Percentiles rank a stretch among this genome's conserved stretches.
These are phyloP conservation scores for Formica selysi DNA, from an alignment of 1,140 invertebrate genomes.

Conservation along the genomic window DNA sequence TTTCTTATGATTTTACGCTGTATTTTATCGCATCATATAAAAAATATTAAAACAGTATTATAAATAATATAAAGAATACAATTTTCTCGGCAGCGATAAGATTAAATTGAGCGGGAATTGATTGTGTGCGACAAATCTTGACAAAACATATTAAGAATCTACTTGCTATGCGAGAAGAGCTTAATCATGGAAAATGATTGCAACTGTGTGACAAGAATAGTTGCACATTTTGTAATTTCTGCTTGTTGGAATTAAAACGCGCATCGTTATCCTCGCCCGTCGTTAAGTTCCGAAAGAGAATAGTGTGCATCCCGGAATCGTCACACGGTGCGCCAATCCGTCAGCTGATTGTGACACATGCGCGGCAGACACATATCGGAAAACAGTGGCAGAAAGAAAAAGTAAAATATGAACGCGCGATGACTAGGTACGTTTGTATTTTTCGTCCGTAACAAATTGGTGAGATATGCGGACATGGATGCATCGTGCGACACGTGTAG, in stretches of 20 bases:
- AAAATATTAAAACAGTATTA: not conserved
- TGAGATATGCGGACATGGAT: conserved; percentile 30
- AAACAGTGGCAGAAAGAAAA: conserved; percentile 40
- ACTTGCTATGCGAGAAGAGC: not conserved
- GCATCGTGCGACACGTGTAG: conserved; percentile 28
- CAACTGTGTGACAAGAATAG: not conserved
- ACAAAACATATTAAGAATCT: not conserved
- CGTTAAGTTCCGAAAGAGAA: conserved; percentile 33
- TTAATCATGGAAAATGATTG: not conserved
- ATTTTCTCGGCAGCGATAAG: not conserved
- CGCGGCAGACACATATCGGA: conserved; percentile 33
- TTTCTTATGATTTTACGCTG: not conserved
- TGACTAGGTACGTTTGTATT: conserved; percentile 28
- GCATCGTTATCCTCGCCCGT: not conserved
- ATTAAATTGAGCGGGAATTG: not conserved
- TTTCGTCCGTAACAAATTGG: conserved; percentile 42
- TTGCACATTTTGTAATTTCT: not conserved
- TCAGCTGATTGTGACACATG: conserved; percentile 44
- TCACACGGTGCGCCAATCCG: conserved; percentile 29
- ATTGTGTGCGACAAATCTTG: not conserved
- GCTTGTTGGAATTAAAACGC: conserved; percentile 5
- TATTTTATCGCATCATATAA: too few species aligned
- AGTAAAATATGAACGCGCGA: conserved; percentile 45
- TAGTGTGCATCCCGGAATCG: conserved; percentile 9
- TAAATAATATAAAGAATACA: not conserved